These are phyloP conservation scores for Galbula dea DNA, from an alignment of 2,113 vertebrate genomes.

Conservation along the genomic window DNA sequence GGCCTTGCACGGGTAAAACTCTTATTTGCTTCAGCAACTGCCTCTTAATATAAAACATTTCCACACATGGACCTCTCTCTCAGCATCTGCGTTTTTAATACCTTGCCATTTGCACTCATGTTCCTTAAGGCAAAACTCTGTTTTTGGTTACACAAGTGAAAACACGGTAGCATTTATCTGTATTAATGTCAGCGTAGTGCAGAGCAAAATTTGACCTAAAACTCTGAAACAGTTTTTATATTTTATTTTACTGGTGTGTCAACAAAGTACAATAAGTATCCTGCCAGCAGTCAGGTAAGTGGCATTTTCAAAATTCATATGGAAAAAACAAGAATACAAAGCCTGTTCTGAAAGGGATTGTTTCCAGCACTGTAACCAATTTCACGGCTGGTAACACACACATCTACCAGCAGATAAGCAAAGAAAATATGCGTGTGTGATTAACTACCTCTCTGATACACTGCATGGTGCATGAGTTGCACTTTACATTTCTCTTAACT, in stretches of 20 bases:
- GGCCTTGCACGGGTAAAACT: not conserved
- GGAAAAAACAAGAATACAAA: not conserved
- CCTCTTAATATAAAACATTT: conserved; percentile 14
- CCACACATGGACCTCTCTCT: not conserved
- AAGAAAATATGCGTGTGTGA: not conserved
- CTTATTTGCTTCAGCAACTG: not conserved
- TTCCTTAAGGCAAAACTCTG: conserved; percentile 29
- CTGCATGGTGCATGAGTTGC: not conserved
- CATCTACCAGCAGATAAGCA: conserved; percentile 21
- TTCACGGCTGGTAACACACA: conserved; percentile 16
- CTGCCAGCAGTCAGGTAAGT: not conserved
- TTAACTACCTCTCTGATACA: not conserved
- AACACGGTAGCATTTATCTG: conserved; percentile 13
- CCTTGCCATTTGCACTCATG: conserved; percentile 21
- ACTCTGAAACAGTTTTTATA: not conserved
- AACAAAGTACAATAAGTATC: not conserved
- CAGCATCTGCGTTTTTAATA: conserved; percentile 44
- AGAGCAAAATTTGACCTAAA: not conserved
- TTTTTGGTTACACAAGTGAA: conserved; percentile 15
- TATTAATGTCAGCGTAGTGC: not conserved
- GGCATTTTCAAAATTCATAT: not conserved
- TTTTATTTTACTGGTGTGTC: not conserved
- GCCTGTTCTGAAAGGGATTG: not conserved
- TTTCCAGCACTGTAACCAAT: conserved; percentile 33
- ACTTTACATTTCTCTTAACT: not conserved